Evolutionary conservation across 2,888 invertebrate species (phyloP).

Genomic region (Thereva nobilitata): DNA sequence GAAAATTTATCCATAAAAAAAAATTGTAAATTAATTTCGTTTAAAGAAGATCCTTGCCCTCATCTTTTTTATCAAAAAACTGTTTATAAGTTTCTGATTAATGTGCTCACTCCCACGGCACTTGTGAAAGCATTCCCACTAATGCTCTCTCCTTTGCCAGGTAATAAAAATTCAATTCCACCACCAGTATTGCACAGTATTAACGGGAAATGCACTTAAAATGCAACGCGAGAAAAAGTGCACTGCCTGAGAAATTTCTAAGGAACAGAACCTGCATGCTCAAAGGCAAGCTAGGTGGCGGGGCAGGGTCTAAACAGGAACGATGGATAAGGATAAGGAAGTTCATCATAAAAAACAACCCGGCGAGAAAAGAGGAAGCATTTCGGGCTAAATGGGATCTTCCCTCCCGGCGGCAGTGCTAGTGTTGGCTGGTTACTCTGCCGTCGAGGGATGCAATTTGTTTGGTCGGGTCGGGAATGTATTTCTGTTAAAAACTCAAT

Average conservation of each 20-base stretch:
- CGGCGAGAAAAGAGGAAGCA: slow-evolving; percentile 9
- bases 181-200: slow-evolving; percentile 12
- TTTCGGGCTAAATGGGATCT: slow-evolving; percentile 17
- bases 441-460: slow-evolving; percentile 24
- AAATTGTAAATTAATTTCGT: slow-evolving; percentile 22
- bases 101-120: neutral
- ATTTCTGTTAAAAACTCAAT: slow-evolving; percentile 22
- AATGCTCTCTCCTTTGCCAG: slow-evolving; percentile 22
- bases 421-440: slow-evolving; percentile 22
- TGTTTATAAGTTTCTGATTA: too few relatives aligned
- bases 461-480: slow-evolving; percentile 1
- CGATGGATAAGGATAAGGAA: neutral
- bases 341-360: slow-evolving; percentile 24
- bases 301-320: too few relatives aligned
- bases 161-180: slow-evolving; percentile 33
- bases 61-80: too few relatives aligned
- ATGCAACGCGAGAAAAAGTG: slow-evolving; percentile 10
- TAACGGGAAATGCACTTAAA: slow-evolving; percentile 20
- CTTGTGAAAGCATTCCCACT: slow-evolving; percentile 26
- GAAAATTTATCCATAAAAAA: neutral
- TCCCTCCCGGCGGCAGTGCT: neutral
- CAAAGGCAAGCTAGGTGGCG: too few relatives aligned
- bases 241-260: slow-evolving; percentile 4
- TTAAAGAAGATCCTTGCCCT: too few relatives aligned
- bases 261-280: too few relatives aligned